Evolutionary conservation across 2,888 invertebrate genomes (phyloP).

Genomic region (Caenorhabditis wallacei): DNA sequence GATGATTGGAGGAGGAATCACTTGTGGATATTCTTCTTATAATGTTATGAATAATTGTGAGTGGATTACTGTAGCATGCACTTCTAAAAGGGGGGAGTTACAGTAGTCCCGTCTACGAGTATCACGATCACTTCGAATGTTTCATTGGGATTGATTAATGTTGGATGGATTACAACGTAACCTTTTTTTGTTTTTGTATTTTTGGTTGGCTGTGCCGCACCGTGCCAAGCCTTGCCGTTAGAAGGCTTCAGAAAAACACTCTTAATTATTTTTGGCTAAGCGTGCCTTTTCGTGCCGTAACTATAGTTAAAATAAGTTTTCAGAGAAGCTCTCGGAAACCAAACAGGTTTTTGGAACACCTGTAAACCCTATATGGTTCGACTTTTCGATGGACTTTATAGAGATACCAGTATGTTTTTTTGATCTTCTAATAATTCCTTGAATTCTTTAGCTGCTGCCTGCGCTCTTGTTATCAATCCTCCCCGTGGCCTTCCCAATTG

Average conservation of each 20-base stretch:
- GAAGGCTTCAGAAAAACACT: no score
- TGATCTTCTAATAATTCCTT: not conserved
- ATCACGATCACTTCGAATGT: conserved; percentile 34
- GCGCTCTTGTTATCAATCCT: conserved; percentile 18
- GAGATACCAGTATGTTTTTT: conserved; percentile 18
- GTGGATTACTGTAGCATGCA: no score
- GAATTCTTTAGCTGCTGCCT: conserved; percentile 26
- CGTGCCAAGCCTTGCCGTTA: no score
- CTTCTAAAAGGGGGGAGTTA: not conserved
- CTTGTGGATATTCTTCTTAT: conserved; percentile 36
- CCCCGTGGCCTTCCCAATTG: conserved; percentile 21
- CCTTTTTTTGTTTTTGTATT: no score
- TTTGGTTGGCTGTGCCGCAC: no score
- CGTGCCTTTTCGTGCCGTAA: no score
- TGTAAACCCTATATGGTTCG: conserved; percentile 48
- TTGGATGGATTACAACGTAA: conserved; percentile 50
- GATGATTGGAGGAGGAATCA: conserved; percentile 22
- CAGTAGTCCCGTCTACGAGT: not conserved
- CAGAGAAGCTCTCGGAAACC: conserved; percentile 27
- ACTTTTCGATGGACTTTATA: conserved; percentile 50
- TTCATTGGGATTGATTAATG: conserved; percentile 52
- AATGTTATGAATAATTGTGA: conserved; percentile 35
- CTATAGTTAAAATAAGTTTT: no score
- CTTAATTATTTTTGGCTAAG: no score
- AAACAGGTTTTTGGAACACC: conserved; percentile 46